Conservation (phyloP, 2,113 vertebrate species). For the Pteronura brasiliensis region DNA sequence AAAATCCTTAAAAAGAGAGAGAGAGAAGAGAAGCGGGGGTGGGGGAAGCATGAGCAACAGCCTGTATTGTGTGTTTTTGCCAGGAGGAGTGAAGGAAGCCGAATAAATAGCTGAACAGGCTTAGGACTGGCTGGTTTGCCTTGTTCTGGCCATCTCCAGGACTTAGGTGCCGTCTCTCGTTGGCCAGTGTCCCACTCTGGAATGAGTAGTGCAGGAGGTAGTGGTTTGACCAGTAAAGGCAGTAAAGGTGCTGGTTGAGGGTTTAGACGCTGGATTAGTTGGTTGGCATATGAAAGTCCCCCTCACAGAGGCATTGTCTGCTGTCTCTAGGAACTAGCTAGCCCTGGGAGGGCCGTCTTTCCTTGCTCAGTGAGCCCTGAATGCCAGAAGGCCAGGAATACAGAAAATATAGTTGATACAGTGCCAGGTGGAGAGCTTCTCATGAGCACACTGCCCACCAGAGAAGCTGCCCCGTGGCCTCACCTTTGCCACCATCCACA, state of each 20-base stretch:
- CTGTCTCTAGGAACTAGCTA: background rate
- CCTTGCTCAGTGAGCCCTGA: background rate
- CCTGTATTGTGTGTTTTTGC: background rate
- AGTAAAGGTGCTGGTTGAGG: background rate
- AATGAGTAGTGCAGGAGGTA: too few species aligned
- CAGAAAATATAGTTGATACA: background rate
- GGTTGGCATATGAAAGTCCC: background rate
- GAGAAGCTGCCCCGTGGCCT: background rate
- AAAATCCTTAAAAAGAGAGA: too few species aligned
- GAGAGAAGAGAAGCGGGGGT: too few species aligned
- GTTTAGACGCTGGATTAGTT: background rate
- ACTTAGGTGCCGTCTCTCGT: background rate
- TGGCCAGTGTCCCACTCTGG: background rate
- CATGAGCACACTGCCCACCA: background rate
- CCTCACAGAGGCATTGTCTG: background rate
- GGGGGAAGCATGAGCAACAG: background rate
- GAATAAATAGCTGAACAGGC: background rate
- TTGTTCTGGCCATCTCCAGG: background rate
- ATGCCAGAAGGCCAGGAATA: background rate
- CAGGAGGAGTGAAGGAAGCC: background rate
- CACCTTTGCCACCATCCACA: background rate
- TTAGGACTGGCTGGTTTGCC: background rate
- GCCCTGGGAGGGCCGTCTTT: background rate
- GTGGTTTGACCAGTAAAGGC: background rate
- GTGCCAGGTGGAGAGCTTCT: background rate